A percentile compares a stretch with the other conserved stretches of the same genome.
Evolutionary conservation across 2,113 vertebrate genomes (phyloP).

Genomic region (Herpailurus yagouaroundi): DNA sequence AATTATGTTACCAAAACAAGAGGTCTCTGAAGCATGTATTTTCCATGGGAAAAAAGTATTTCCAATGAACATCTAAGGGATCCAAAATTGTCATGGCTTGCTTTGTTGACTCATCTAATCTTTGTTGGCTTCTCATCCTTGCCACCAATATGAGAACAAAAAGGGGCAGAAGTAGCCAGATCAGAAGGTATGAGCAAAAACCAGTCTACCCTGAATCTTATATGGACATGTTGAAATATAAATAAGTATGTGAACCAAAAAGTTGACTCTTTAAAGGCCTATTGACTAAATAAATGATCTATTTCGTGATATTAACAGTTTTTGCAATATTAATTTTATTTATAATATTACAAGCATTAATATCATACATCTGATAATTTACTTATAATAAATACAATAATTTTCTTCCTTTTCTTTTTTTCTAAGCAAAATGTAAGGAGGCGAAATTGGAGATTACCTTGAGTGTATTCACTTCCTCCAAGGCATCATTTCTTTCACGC

Average conservation of each 20-base stretch:
- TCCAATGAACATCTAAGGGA: background rate
- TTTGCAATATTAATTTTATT: too few species aligned
- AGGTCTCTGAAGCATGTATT: background rate
- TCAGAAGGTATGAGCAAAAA: background rate
- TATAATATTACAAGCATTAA: background rate
- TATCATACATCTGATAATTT: background rate
- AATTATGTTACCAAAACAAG: background rate
- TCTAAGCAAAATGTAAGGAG: slow-evolving; percentile 5
- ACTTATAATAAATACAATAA: background rate
- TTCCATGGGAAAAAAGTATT: background rate
- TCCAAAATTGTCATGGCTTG: background rate
- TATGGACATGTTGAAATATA: background rate
- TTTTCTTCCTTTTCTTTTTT: background rate
- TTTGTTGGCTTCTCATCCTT: background rate
- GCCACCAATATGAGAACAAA: background rate
- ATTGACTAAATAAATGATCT: background rate
- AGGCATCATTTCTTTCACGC: slow-evolving; percentile 90
- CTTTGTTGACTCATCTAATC: background rate
- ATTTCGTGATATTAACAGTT: background rate
- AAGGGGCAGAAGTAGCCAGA: background rate
- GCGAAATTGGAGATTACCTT: slow-evolving; percentile 87
- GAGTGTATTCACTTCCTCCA: slow-evolving; percentile 89
- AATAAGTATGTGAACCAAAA: background rate
- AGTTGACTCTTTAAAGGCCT: background rate
- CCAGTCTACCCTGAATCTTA: background rate